These are phyloP conservation scores for Carposina sasakii DNA, from an alignment of 1,140 invertebrate species.

Conservation along the genomic window DNA sequence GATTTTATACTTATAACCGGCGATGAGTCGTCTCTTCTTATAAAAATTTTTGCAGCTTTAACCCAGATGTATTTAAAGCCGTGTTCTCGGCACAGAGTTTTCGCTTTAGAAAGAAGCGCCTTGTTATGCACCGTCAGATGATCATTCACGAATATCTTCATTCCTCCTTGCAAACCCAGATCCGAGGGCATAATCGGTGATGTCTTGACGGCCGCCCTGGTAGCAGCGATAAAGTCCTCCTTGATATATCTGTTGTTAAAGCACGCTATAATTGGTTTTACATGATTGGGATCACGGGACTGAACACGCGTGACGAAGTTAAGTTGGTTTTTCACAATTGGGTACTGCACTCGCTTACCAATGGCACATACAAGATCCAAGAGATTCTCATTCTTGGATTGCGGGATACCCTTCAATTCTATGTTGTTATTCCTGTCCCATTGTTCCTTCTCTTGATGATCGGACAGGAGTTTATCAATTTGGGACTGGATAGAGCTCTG, in stretches of 20 bases:
- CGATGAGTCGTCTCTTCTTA: not conserved
- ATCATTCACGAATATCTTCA: conserved; percentile 13
- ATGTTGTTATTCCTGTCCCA: conserved; percentile 8
- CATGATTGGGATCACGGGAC: conserved; percentile 1
- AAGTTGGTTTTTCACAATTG: conserved; percentile 10
- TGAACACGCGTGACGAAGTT: conserved; percentile 12
- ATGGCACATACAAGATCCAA: conserved; percentile 11
- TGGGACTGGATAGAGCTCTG: not conserved
- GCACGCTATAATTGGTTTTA: conserved; percentile 13
- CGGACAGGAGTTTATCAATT: not conserved
- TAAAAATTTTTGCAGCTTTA: conserved; percentile 10
- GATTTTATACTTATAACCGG: not conserved
- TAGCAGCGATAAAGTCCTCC: conserved; percentile 18
- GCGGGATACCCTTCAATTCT: conserved; percentile 10
- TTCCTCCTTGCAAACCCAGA: conserved; percentile 3
- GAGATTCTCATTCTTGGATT: conserved; percentile 9
- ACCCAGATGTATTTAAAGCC: conserved; percentile 13
- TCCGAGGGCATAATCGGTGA: conserved; percentile 1
- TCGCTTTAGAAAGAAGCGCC: conserved; percentile 5
- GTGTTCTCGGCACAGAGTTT: conserved; percentile 1
- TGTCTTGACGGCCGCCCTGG: not conserved
- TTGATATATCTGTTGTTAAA: conserved; percentile 11
- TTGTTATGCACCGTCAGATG: conserved; percentile 12
- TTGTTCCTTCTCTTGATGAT: not conserved
- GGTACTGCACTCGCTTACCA: conserved; percentile 5